These are phyloP conservation scores for Calephelis virginiensis DNA, from an alignment of 1,140 invertebrate species.

Conservation along the genomic window DNA sequence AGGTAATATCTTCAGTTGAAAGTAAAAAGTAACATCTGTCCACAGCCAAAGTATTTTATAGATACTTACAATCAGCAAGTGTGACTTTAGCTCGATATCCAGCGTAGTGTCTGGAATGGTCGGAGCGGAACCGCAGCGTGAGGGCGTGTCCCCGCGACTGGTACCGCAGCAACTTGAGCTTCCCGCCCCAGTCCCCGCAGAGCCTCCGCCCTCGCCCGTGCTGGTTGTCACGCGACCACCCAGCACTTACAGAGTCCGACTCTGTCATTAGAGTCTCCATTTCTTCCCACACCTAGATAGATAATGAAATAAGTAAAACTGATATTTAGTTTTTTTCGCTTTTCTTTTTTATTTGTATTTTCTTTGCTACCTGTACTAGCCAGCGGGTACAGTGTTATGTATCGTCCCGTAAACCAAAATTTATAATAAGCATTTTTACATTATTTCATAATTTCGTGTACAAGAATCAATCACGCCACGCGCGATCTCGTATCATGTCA, in stretches of 20 bases:
- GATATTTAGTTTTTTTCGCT: neutral
- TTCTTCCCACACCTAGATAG: slow-evolving; percentile 60
- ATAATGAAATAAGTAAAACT: neutral
- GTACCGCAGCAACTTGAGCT: slow-evolving; percentile 85
- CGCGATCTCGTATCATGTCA: too few relatives aligned
- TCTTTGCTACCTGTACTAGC: too few relatives aligned
- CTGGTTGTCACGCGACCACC: slow-evolving; percentile 49
- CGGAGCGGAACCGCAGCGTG: slow-evolving; percentile 83
- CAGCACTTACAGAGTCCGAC: slow-evolving; percentile 55
- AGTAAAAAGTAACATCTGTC: too few relatives aligned
- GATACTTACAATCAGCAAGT: slow-evolving; percentile 83
- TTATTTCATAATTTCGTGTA: too few relatives aligned
- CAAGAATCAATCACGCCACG: too few relatives aligned
- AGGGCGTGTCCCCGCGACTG: slow-evolving; percentile 77
- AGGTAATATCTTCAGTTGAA: too few relatives aligned
- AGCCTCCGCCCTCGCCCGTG: slow-evolving; percentile 66
- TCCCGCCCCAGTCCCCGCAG: slow-evolving; percentile 87
- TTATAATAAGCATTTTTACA: too few relatives aligned
- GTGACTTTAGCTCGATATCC: slow-evolving; percentile 84
- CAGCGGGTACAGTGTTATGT: too few relatives aligned
- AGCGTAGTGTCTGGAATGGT: slow-evolving; percentile 85
- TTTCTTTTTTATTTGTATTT: too few relatives aligned
- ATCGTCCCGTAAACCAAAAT: too few relatives aligned
- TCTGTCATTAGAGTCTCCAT: slow-evolving; percentile 51
- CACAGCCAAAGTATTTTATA: too few relatives aligned